Percentiles rank a stretch among this genome's conserved stretches.
Conservation (phyloP, 2,797 vertebrate species). For the Gadopsis bispinosus region DNA sequence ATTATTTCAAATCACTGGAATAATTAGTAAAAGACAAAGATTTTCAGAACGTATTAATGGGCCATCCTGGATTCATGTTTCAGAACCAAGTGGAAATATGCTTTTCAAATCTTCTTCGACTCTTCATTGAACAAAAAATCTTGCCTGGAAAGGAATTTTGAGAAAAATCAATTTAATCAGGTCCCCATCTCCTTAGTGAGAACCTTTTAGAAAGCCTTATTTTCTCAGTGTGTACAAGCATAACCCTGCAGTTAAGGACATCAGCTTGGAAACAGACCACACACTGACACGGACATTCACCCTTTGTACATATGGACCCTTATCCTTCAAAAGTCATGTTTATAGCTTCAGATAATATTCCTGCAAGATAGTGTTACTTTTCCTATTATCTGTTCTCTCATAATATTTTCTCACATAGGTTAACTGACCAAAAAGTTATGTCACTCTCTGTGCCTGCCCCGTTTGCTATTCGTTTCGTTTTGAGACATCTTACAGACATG, state of each 20-base stretch:
- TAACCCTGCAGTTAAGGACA: slow-evolving; percentile 71
- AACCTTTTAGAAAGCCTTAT: slow-evolving; percentile 38
- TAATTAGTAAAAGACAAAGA: not conserved
- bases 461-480: slow-evolving; percentile 8
- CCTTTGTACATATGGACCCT: slow-evolving; percentile 70
- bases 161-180: not conserved
- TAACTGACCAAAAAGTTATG: slow-evolving; percentile 36
- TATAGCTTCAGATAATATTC: slow-evolving; percentile 70
- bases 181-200: slow-evolving; percentile 1
- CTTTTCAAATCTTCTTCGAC: not conserved
- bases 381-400: slow-evolving; percentile 57
- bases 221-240: slow-evolving; percentile 49
- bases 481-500: slow-evolving; percentile 22
- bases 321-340: slow-evolving; percentile 71
- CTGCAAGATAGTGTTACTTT: slow-evolving; percentile 52
- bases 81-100: not conserved
- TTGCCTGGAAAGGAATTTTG: slow-evolving; percentile 12
- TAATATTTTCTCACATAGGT: slow-evolving; percentile 59
- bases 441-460: slow-evolving; percentile 24
- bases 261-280: slow-evolving; percentile 70
- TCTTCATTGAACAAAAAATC: not conserved
- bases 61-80: not conserved
- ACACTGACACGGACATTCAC: slow-evolving; percentile 76
- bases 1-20: not conserved
- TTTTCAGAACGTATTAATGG: not conserved